These are phyloP conservation scores for Todiramphus saurophagus DNA, from an alignment of 2,113 vertebrate species.

Conservation along the genomic window DNA sequence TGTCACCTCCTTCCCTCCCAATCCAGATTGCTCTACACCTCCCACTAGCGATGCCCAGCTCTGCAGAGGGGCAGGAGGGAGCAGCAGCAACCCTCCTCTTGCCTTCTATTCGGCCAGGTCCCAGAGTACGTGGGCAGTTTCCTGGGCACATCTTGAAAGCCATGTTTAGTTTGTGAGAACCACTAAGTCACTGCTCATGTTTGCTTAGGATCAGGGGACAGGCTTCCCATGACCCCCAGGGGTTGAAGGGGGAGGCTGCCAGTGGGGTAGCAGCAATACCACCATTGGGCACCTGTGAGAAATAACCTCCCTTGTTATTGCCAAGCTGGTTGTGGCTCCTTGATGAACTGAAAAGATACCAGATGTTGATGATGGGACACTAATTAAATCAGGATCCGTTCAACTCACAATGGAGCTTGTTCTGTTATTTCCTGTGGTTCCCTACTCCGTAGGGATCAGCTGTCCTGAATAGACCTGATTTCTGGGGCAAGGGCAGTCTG, in stretches of 20 bases:
- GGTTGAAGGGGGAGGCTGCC: neutral
- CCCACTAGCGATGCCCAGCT: neutral
- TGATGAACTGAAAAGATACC: neutral
- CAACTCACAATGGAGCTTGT: accelerated
- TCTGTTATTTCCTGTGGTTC: neutral
- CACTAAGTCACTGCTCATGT: neutral
- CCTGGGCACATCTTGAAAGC: neutral
- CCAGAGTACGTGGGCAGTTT: neutral
- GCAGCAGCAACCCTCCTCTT: neutral
- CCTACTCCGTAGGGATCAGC: neutral
- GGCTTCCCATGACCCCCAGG: neutral
- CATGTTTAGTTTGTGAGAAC: neutral
- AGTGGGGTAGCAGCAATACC: neutral
- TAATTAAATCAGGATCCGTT: neutral
- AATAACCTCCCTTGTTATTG: neutral
- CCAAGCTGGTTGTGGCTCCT: neutral
- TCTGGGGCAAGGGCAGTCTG: neutral
- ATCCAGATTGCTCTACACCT: neutral
- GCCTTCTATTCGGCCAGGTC: neutral
- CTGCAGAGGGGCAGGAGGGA: neutral
- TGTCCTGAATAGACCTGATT: neutral
- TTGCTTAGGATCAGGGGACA: neutral
- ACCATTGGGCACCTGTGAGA: neutral
- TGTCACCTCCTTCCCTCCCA: neutral
- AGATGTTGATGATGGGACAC: neutral